phyloP scores from a whole-genome alignment of 2,888 invertebrate species.

The Ichneumoninae sp. region DNA sequence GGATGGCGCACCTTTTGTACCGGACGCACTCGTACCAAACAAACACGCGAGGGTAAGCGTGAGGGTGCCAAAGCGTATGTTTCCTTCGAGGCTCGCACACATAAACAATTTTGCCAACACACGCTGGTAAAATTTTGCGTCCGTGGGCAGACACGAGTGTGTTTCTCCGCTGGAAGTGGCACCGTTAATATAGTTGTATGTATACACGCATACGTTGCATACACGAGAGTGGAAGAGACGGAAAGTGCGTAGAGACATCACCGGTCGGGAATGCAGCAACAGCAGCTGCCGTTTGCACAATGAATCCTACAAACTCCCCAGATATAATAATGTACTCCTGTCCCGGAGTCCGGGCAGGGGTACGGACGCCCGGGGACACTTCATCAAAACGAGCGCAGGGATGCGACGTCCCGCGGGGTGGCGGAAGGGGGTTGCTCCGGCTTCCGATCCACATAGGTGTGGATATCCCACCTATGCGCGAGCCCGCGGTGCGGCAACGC shows the following conservation, averaged over 20 bases:
- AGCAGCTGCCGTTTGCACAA: slow-evolving; percentile 81
- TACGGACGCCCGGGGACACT: slow-evolving; percentile 74
- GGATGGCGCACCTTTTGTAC: slow-evolving; percentile 80
- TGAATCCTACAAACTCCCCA: slow-evolving; percentile 73
- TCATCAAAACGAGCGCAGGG: slow-evolving; percentile 77
- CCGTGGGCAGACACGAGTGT: slow-evolving; percentile 19
- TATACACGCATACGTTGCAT: slow-evolving; percentile 14
- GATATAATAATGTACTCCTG: slow-evolving; percentile 81
- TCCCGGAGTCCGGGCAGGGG: slow-evolving; percentile 66
- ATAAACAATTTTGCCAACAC: slow-evolving; percentile 42
- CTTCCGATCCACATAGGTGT: slow-evolving; percentile 2
- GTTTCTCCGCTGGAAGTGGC: slow-evolving; percentile 42
- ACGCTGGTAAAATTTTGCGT: not conserved
- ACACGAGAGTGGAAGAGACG: slow-evolving; percentile 48
- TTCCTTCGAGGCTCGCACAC: slow-evolving; percentile 54
- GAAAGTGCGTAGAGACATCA: slow-evolving; percentile 38
- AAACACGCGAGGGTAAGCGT: slow-evolving; percentile 75
- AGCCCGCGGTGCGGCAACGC: not conserved
- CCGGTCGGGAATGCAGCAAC: slow-evolving; percentile 24
- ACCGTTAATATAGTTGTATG: slow-evolving; percentile 79
- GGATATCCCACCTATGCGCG: not conserved
- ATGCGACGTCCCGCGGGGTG: slow-evolving; percentile 47
- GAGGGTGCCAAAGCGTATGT: slow-evolving; percentile 63
- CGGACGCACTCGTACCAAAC: slow-evolving; percentile 80
- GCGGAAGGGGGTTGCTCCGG: slow-evolving; percentile 34